These are phyloP conservation scores for Cassiopea andromeda DNA, from an alignment of 30 jellyfish, hydroid and myxozoan species.

Conservation along the genomic window DNA sequence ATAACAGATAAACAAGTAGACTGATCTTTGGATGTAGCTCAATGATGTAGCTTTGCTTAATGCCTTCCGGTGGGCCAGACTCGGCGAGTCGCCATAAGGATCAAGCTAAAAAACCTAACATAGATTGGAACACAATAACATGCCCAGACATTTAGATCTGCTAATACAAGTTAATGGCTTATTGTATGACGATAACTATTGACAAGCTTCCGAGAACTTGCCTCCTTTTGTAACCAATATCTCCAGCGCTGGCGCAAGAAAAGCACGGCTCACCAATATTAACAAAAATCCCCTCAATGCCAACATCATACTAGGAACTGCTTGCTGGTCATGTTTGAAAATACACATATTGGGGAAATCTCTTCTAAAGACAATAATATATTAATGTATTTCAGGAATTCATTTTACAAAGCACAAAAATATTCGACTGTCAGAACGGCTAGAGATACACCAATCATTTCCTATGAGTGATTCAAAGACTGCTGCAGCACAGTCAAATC, in stretches of 20 bases:
- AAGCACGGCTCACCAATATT: not conserved
- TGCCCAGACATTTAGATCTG: conserved; percentile 27
- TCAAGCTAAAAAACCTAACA: not conserved
- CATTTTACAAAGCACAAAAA: too few species aligned
- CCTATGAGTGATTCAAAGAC: too few species aligned
- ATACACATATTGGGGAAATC: too few species aligned
- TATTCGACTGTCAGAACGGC: too few species aligned
- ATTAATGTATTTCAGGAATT: too few species aligned
- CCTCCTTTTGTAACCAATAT: not conserved
- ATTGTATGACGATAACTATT: conserved; percentile 19
- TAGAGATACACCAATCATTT: too few species aligned
- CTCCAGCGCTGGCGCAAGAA: not conserved
- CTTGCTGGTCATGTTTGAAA: too few species aligned
- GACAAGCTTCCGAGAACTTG: conserved; percentile 10
- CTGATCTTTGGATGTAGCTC: not conserved
- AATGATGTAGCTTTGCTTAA: not conserved
- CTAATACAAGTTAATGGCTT: not conserved
- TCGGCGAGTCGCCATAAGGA: conserved; percentile 6
- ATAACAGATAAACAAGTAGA: conserved; percentile 20
- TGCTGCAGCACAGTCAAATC: too few species aligned
- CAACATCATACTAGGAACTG: too few species aligned
- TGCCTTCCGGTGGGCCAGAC: conserved; percentile 33
- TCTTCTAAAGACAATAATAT: too few species aligned
- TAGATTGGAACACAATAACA: not conserved
- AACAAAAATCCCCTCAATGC: too few species aligned